Conservation (phyloP, 1,140 invertebrate genomes). For the Lerema accius region DNA sequence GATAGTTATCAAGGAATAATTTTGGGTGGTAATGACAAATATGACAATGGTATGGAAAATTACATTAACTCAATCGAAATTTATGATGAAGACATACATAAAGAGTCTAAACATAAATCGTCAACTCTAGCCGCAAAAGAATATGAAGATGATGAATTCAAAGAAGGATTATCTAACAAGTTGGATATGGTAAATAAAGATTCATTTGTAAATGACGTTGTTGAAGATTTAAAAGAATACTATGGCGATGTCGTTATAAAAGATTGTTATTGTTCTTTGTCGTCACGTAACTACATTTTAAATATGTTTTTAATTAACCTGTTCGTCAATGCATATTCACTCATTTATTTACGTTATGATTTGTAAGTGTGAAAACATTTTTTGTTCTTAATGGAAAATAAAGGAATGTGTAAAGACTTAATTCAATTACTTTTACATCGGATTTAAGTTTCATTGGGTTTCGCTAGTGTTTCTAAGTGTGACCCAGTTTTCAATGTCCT, state of each 20-base stretch:
- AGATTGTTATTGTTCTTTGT: slow-evolving; percentile 47
- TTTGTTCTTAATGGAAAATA: too few relatives aligned
- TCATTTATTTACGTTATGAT: slow-evolving; percentile 8
- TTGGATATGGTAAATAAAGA: slow-evolving; percentile 38
- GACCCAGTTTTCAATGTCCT: too few relatives aligned
- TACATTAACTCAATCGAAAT: slow-evolving; percentile 8
- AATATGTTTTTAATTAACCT: slow-evolving; percentile 4
- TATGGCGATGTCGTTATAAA: slow-evolving; percentile 49
- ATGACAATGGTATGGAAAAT: slow-evolving; percentile 16
- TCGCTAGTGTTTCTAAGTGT: too few relatives aligned
- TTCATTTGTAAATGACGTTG: slow-evolving; percentile 39
- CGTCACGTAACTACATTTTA: slow-evolving; percentile 7
- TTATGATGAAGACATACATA: slow-evolving; percentile 21
- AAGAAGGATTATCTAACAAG: not conserved
- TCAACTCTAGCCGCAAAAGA: slow-evolving; percentile 21
- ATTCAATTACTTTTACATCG: too few relatives aligned
- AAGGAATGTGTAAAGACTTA: too few relatives aligned
- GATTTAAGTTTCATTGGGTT: too few relatives aligned
- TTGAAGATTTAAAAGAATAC: slow-evolving; percentile 47
- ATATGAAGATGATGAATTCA: slow-evolving; percentile 12
- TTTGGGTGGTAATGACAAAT: slow-evolving; percentile 26
- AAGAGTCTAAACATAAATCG: slow-evolving; percentile 25
- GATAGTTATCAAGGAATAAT: slow-evolving; percentile 16
- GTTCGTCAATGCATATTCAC: not conserved
- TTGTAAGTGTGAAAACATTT: too few relatives aligned